phyloP scores from a whole-genome alignment of 2,113 vertebrate genomes.

The Pseudois nayaur region DNA sequence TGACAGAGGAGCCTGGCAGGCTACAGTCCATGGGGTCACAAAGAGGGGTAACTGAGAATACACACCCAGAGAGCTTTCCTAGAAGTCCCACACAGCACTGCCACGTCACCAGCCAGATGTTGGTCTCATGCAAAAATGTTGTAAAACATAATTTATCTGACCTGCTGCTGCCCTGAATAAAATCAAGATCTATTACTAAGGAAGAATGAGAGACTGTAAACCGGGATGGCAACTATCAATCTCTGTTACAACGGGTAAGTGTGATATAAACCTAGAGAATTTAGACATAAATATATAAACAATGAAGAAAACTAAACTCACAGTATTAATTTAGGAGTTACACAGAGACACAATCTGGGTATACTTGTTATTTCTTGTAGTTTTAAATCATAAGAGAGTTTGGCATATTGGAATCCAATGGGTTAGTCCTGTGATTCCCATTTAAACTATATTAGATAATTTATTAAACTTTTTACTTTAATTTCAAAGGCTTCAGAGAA shows the following conservation, averaged over 20 bases:
- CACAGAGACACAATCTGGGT: neutral
- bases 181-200: neutral
- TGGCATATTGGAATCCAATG: neutral
- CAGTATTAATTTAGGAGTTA: neutral
- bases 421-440: neutral
- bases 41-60: neutral
- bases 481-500: constrained; percentile 4
- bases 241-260: neutral
- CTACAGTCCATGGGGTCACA: neutral
- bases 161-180: neutral
- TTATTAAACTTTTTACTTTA: neutral
- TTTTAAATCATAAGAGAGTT: neutral
- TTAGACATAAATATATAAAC: neutral
- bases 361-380: constrained; percentile 13
- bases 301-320: neutral
- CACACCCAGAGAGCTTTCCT: neutral
- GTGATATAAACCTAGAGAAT: neutral
- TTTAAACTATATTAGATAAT: constrained; percentile 11
- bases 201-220: neutral
- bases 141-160: neutral
- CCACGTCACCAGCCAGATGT: neutral
- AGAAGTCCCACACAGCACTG: constrained; percentile 11
- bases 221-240: neutral
- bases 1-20: neutral
- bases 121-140: neutral